These are phyloP conservation scores for Drosophila littoralis DNA, from an alignment of 1,140 invertebrate species.

Conservation along the genomic window DNA sequence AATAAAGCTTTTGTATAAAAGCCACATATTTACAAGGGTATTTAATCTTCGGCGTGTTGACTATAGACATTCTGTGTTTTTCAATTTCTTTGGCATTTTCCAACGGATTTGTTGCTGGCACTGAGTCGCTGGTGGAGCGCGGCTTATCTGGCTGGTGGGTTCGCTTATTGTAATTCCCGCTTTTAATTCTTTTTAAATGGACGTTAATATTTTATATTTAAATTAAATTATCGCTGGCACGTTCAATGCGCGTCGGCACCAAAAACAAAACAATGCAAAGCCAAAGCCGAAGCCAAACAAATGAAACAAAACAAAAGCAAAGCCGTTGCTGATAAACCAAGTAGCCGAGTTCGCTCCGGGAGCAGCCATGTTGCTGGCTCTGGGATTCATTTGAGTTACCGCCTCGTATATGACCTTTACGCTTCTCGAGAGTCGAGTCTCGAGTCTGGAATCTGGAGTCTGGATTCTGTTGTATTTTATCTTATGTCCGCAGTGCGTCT, in stretches of 20 bases:
- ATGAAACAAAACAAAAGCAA: constrained; percentile 23
- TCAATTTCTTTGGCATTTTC: constrained; percentile 46
- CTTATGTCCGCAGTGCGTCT: constrained; percentile 58
- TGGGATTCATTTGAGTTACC: background rate
- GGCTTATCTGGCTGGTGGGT: constrained; percentile 49
- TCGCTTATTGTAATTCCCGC: constrained; percentile 34
- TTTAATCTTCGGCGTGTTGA: no score
- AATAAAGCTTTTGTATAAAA: no score
- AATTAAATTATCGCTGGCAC: constrained; percentile 57
- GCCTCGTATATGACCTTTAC: constrained; percentile 33
- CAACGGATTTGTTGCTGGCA: constrained; percentile 22
- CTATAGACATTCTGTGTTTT: constrained; percentile 21
- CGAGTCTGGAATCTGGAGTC: constrained; percentile 7
- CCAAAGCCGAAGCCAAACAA: background rate
- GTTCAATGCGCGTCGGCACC: constrained; percentile 18
- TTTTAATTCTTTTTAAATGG: constrained; percentile 54
- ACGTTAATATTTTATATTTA: constrained; percentile 61
- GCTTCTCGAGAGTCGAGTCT: constrained; percentile 19
- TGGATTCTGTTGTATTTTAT: constrained; percentile 52
- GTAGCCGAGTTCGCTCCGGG: constrained; percentile 7
- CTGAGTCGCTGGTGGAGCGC: background rate
- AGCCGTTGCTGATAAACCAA: constrained; percentile 44
- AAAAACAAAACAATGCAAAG: constrained; percentile 40
- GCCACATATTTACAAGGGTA: no score
- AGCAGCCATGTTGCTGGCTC: constrained; percentile 12